Evolutionary conservation across 2,113 vertebrate genomes (phyloP), one percentile per base, ranked within the genome.

Genomic region (Tenrec ecaudatus): DNA sequence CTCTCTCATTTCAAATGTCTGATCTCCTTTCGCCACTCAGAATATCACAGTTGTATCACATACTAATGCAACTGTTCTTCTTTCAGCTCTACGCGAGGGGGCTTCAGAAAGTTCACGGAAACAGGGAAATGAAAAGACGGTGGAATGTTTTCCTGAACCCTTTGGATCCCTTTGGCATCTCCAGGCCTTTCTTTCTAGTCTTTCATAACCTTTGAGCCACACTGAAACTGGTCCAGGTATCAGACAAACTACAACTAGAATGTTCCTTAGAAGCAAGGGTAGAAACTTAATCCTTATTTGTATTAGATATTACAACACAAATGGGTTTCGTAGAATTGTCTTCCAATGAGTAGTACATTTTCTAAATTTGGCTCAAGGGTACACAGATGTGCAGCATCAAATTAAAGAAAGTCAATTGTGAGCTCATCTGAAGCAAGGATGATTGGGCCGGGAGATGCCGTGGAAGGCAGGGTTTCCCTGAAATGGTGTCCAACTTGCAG

Each of bases 391-490:
- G 75, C 15, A 29, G 23, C 33, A 87, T 47, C 23, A 33, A 83
- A 75, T 90, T 17, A 40, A 69, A 33, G 64, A 92, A 87, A 94
- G 90, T 14, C 75, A 82, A 57, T 36, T 92, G 83, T 85, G 86
- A 94, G 68, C 29, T 69, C 87, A 38, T 22, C n/a, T n/a, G n/a
- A 38, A 33, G 75, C 15, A 27, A 36, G 86, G 31, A 27, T 71
- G 82, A 17, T 88, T 38, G 71, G 76, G 60, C 88, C 79, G 36
- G 88, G 84, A 68, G 69, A 77, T 0, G 17, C 64, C 25, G 14
- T 0, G 15, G 14, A 27, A 47, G 38, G 38, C 2, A 9, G 71
- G 60, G 3, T 15, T 68, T 82, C 62, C 73, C 88, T 10, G 53
- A 43, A 57, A 33, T 22, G 25, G 10, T 5, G 1, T 36, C 58